Evolutionary conservation across 1,140 invertebrate species (phyloP).

Genomic region (Bactericera cockerelli): DNA sequence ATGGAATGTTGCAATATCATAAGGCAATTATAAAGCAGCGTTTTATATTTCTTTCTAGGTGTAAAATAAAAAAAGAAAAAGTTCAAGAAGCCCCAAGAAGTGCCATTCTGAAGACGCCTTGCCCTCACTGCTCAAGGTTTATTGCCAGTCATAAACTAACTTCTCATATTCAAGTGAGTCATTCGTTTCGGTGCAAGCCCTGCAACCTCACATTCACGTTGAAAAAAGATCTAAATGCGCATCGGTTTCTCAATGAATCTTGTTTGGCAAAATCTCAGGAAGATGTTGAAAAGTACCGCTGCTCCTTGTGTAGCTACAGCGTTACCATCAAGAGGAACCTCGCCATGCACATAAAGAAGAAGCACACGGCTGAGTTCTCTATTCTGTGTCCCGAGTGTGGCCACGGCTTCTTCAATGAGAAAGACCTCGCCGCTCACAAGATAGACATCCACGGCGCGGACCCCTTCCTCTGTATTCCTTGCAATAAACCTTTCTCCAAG

Average conservation of each 20-base stretch:
- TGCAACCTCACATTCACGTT: background rate
- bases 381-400: conserved; percentile 1
- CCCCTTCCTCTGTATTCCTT: conserved; percentile 5
- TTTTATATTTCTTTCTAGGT: conserved; percentile 9
- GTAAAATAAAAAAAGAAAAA: conserved; percentile 4
- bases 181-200: background rate
- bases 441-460: background rate
- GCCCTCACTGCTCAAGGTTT: background rate
- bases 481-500: background rate
- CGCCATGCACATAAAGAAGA: background rate
- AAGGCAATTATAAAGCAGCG: background rate
- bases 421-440: background rate
- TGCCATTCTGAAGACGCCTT: background rate
- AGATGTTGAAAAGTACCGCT: background rate
- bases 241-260: background rate
- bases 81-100: background rate
- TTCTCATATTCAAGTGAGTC: background rate
- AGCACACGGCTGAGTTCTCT: background rate
- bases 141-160: background rate
- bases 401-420: background rate
- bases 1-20: background rate
- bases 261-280: background rate
- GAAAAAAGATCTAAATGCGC: background rate
- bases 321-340: background rate
- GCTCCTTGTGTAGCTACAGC: background rate